Evolutionary conservation across 2,113 vertebrate genomes (phyloP).

Genomic region (Sciurus niger): DNA sequence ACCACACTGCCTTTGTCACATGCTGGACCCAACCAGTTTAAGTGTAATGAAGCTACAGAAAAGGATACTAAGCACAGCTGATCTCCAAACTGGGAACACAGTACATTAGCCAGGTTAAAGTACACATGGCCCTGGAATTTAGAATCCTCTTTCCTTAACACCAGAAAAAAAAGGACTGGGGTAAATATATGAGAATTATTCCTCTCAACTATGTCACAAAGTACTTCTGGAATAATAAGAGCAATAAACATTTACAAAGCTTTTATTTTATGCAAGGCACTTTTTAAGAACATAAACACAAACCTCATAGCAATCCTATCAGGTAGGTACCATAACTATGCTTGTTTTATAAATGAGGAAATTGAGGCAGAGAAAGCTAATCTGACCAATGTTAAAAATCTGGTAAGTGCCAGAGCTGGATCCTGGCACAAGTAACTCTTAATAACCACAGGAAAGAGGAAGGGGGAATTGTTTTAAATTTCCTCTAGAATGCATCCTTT

Average conservation of each 20-base stretch:
- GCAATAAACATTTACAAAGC: neutral
- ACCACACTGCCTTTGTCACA: too few species aligned
- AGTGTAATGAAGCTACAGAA: neutral
- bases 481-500: neutral
- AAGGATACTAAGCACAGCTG: neutral
- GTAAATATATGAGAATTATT: neutral
- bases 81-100: neutral
- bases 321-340: neutral
- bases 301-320: neutral
- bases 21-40: neutral
- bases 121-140: constrained; percentile 8
- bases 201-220: neutral
- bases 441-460: neutral
- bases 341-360: constrained; percentile 22
- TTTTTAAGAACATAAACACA: neutral
- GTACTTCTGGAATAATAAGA: neutral
- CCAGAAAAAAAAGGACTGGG: neutral
- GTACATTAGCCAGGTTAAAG: neutral
- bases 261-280: neutral
- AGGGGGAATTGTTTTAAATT: neutral
- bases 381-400: constrained; percentile 28
- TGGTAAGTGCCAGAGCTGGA: neutral
- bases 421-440: neutral
- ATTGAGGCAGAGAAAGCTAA: neutral
- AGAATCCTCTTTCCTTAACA: neutral